phyloP scores from a whole-genome alignment of 2,888 invertebrate species.

The Pollenia griseotomentosa region DNA sequence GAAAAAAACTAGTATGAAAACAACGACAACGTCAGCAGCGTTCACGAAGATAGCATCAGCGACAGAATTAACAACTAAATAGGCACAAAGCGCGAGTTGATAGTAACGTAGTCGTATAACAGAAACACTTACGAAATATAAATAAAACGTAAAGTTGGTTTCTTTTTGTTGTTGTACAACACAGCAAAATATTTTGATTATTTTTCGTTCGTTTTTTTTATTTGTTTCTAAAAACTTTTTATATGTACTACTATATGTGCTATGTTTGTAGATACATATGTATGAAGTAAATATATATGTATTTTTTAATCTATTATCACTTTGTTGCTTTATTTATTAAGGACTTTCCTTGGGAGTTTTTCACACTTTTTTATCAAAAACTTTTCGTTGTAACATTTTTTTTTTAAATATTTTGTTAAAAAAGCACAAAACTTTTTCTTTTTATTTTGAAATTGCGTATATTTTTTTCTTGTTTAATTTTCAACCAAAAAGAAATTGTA shows the following conservation, averaged over 20 bases:
- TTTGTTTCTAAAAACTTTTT: constrained; percentile 34
- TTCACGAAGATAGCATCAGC: constrained; percentile 18
- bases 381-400: constrained; percentile 14
- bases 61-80: not conserved
- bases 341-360: not conserved
- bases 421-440: not conserved
- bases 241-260: not conserved
- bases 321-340: constrained; percentile 30
- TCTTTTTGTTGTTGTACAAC: constrained; percentile 67
- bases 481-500: constrained; percentile 4
- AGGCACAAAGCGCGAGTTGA: constrained; percentile 58
- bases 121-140: constrained; percentile 44
- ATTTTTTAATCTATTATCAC: constrained; percentile 17
- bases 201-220: constrained; percentile 35
- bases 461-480: constrained; percentile 25
- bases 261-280: not conserved
- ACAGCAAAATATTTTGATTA: constrained; percentile 74
- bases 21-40: constrained; percentile 49
- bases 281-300: not conserved
- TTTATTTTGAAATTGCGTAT: constrained; percentile 34
- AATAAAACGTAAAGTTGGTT: constrained; percentile 40
- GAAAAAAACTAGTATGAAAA: constrained; percentile 41
- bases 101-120: constrained; percentile 46
- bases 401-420: constrained; percentile 14
- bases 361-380: constrained; percentile 10